These are phyloP conservation scores for Mungos mungo DNA, from an alignment of 2,113 vertebrate species.

Conservation along the genomic window DNA sequence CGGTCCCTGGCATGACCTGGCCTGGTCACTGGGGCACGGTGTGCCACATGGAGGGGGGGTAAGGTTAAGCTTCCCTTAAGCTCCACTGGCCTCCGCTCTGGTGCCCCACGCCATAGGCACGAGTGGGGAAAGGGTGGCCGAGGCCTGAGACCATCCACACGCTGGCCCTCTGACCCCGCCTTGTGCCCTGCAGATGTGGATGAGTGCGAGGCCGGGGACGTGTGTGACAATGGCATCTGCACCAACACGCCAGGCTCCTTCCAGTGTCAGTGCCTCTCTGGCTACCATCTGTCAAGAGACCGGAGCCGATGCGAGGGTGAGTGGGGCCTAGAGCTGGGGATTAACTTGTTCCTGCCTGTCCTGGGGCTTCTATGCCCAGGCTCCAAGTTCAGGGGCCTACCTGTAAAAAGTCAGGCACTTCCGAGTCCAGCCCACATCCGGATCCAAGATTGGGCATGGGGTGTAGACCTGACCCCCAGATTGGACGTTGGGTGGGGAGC, in stretches of 20 bases:
- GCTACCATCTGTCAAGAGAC: constrained; percentile 86
- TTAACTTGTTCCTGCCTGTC: not conserved
- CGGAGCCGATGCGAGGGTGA: constrained; percentile 79
- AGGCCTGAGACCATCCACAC: not conserved
- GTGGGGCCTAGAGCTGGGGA: not conserved
- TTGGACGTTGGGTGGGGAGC: too few relatives aligned
- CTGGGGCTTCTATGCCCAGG: not conserved
- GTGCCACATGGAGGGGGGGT: not conserved
- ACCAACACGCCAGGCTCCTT: constrained; percentile 92
- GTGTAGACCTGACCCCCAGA: not conserved
- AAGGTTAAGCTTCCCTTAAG: not conserved
- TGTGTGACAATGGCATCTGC: constrained; percentile 90
- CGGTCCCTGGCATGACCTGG: not conserved
- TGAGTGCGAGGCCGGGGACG: constrained; percentile 87
- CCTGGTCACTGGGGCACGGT: not conserved
- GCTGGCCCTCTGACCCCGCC: not conserved
- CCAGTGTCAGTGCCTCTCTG: constrained; percentile 88
- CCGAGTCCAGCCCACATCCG: not conserved
- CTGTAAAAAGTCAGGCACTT: not conserved
- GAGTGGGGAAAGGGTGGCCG: not conserved
- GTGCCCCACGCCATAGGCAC: not conserved
- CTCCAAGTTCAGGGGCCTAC: not conserved
- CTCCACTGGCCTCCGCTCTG: not conserved
- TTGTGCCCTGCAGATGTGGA: constrained; percentile 85
- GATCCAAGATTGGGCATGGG: not conserved